Base-by-base conservation (phyloP, 2,888 invertebrate genomes). In the Drosophila nigricruria region DNA sequence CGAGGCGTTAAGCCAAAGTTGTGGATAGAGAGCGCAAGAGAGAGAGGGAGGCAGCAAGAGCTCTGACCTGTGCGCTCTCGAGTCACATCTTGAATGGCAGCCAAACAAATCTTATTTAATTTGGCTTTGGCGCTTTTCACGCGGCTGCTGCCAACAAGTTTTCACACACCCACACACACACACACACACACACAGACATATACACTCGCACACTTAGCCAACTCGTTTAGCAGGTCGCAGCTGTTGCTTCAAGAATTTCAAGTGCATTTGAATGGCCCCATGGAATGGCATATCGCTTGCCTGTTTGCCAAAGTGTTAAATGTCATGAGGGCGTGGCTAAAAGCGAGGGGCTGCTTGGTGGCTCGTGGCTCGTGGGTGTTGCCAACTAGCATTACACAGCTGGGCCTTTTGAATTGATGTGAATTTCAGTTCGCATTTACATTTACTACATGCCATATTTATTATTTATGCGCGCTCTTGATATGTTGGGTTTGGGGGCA, bases 61-160 rank as follows among this genome's bases (percentile, higher is more conserved):
- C 59, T 64, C 87, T 68, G 87, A 77, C 81, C 81, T 83, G 73
- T 57, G 73, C 59, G 47, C 58, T 54, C 73, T 54, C 73, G 68
- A 70, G 79, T 64, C 65, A 70, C 73, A 81, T 75, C 77, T 79
- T 84, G 81, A 77, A 80, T 70, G 82, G 72, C 78, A 84, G 85
- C 82, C 90, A 86, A 86, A 86, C 90, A 86, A 89, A 86, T 86
- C 90, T 86, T 86, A 86, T 88, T 86, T 86, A 86, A 86, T 86
- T 86, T 86, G 89, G 82, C 82, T 86, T 89, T 81, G 88, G 73
- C 82, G 85, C 74, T 73, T 85, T 72, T 72, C 75, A 73, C 74
- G 72, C 77, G 76, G 76, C 76, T 77, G 77, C 79, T 77, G 79
- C 83, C 81, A 88, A 73, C 73, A 61, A 89, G 64, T 59, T 68